Base-by-base conservation (phyloP, 2,113 vertebrate genomes). In the Colossoma macropomum region DNA sequence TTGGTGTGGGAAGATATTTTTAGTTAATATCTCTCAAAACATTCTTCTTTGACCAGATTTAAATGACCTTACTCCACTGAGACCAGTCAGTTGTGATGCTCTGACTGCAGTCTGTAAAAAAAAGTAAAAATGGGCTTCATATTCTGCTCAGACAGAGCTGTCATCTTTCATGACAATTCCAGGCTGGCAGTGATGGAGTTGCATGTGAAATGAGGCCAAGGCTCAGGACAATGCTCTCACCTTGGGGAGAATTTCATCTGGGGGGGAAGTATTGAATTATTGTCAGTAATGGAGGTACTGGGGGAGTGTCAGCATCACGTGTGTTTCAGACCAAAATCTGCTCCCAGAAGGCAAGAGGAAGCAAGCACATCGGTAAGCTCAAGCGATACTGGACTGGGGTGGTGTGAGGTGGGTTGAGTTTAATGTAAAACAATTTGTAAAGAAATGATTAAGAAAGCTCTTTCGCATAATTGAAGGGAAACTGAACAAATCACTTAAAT, bases 111-210 rank as follows among this genome's bases (percentile, higher is more conserved):
- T 79, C 83, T 63, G 38, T 68, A n/a, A 45, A 45, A 38, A 85
- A 81, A 76, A 84, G 34, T 65, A 65, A 79, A 84, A 82, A 84
- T 72, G 62, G 77, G 56, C 72, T 82, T 85, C 80, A 80, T 77
- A 73, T 80, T 76, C 62, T 81, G 63, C 52, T 72, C 72, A 71
- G 16, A 38, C 52, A 68, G 69, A 56, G 80, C 84, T 82, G 86
- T 85, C 82, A 86, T 72, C 66, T 89, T 80, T 80, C 66, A 75
- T 80, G 84, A 79, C 79, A 76, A 84, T 82, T 85, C 56, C 65
- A 50, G 77, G 11, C 77, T 82, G 81, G 77, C 80, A 74, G 76
- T 86, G 81, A 85, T 87, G 77, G 75, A 79, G 80, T 77, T 77
- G 83, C 85, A 84, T 85, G 75, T 66, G 65, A 79, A 88, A 85